phyloP scores from a whole-genome alignment of 92 coral and sea anemone species.

The Galaxea fascicularis region DNA sequence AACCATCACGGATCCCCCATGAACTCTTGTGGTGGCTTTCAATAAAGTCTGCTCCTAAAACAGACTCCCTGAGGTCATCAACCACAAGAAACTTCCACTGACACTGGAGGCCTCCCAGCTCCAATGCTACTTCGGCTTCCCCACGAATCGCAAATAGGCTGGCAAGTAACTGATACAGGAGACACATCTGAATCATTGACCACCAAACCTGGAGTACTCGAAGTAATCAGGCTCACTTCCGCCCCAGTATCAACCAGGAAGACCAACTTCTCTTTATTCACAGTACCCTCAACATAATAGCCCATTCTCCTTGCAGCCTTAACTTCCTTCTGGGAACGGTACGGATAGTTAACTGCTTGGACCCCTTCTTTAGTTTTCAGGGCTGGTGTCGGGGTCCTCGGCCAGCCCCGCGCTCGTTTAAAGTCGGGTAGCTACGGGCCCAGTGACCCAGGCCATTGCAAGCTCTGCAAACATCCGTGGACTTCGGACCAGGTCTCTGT shows the following conservation, averaged over 20 bases:
- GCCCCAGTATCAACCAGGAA: conserved; percentile 51
- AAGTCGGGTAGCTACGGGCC: conserved; percentile 61
- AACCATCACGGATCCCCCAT: conserved; percentile 56
- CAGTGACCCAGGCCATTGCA: conserved; percentile 59
- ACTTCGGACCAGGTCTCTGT: conserved; percentile 51
- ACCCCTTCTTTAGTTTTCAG: conserved; percentile 33
- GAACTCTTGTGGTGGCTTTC: conserved; percentile 59
- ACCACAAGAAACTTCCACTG: conserved; percentile 61
- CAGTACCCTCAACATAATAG: conserved; percentile 44
- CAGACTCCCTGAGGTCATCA: conserved; percentile 52
- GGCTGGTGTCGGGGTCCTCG: conserved; percentile 62
- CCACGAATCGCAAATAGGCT: conserved; percentile 22
- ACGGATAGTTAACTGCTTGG: conserved; percentile 55
- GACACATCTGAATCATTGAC: neutral
- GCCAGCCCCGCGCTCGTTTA: conserved; percentile 69
- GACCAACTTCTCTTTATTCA: conserved; percentile 30
- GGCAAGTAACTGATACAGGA: conserved; percentile 20
- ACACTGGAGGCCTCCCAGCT: conserved; percentile 34
- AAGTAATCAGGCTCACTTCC: conserved; percentile 54
- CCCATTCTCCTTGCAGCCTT: conserved; percentile 21
- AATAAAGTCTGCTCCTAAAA: conserved; percentile 66
- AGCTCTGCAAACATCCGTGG: conserved; percentile 49
- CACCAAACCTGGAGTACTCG: conserved; percentile 46
- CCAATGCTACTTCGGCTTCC: conserved; percentile 50
- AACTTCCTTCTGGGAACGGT: conserved; percentile 22